These are phyloP conservation scores for Heliothis virescens DNA, from an alignment of 1,140 invertebrate genomes.

Conservation along the genomic window DNA sequence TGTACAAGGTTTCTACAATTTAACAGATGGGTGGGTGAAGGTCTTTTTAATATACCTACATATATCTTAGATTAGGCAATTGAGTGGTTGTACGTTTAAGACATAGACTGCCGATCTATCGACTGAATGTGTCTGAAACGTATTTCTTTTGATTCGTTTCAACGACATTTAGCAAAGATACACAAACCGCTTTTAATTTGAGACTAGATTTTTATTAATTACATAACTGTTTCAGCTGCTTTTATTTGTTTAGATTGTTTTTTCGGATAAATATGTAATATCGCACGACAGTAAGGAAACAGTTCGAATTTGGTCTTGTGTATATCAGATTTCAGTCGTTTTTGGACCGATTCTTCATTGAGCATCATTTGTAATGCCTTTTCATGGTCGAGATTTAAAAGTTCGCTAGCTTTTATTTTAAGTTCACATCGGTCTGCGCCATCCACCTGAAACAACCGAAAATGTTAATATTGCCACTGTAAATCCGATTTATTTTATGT, in stretches of 20 bases:
- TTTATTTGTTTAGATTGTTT: slow-evolving; percentile 31
- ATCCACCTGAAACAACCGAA: slow-evolving; percentile 69
- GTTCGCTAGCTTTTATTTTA: slow-evolving; percentile 71
- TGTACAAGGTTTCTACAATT: too few species aligned
- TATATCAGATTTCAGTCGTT: slow-evolving; percentile 67
- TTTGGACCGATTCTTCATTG: slow-evolving; percentile 63
- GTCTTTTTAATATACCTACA: too few species aligned
- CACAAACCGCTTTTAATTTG: too few species aligned
- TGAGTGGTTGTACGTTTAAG: too few species aligned
- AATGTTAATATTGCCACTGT: neutral
- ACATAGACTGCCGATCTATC: neutral
- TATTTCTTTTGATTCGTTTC: neutral
- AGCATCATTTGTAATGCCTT: slow-evolving; percentile 71
- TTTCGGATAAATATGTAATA: slow-evolving; percentile 72
- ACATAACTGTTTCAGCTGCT: neutral
- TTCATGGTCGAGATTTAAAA: slow-evolving; percentile 64
- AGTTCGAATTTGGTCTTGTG: slow-evolving; percentile 70
- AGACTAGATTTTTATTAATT: neutral
- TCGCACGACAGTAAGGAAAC: slow-evolving; percentile 76
- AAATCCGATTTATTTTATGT: too few species aligned
- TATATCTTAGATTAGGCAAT: too few species aligned
- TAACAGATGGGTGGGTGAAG: too few species aligned
- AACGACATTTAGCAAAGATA: neutral
- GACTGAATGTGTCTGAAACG: neutral
- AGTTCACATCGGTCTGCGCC: slow-evolving; percentile 78